phyloP scores from a whole-genome alignment of 2,113 vertebrate genomes.

The Garra rufa region DNA sequence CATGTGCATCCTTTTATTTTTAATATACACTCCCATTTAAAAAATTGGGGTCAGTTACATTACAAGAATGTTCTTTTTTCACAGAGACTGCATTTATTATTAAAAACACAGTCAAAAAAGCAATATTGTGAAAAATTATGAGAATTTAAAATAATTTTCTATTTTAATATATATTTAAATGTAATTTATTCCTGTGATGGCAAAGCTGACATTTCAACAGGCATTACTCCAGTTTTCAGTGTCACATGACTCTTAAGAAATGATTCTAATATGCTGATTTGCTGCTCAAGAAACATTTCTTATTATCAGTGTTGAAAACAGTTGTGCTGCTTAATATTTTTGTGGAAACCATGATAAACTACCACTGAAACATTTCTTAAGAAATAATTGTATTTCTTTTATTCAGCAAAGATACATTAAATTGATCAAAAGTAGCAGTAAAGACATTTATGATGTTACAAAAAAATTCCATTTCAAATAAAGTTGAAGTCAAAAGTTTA shows the following conservation, averaged over 20 bases:
- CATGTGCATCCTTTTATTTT: not conserved
- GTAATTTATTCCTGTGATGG: not conserved
- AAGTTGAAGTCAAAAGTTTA: no score
- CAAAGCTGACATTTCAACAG: not conserved
- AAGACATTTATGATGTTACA: no score
- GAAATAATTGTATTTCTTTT: no score
- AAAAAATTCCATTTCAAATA: no score
- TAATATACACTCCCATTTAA: not conserved
- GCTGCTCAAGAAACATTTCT: no score
- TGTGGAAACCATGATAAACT: not conserved
- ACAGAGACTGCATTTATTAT: not conserved
- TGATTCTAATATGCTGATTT: not conserved
- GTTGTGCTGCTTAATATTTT: not conserved
- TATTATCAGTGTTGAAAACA: not conserved
- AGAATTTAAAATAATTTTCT: not conserved
- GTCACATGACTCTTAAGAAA: not conserved
- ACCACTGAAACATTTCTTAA: no score
- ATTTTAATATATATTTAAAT: no score
- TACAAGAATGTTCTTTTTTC: no score
- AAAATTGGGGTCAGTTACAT: not conserved
- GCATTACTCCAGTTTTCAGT: not conserved
- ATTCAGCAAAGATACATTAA: no score
- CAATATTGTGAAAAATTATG: not conserved
- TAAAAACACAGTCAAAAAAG: not conserved
- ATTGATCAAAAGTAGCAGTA: no score